Evolutionary conservation across 2,888 invertebrate species (phyloP).

Genomic region (Diaperis boleti): DNA sequence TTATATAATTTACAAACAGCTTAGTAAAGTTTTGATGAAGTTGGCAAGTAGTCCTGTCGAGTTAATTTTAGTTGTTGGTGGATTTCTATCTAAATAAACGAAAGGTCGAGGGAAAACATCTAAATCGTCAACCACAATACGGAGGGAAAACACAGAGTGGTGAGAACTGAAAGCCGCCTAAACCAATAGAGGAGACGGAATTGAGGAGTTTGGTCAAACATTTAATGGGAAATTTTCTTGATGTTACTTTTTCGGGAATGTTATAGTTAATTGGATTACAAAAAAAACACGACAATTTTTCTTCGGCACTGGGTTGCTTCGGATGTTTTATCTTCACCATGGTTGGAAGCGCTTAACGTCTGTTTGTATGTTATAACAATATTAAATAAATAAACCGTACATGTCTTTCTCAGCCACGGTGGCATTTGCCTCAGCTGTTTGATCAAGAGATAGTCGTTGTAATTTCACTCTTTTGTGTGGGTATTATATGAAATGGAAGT

Average conservation of each 20-base stretch:
- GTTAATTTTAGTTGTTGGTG: constrained; percentile 33
- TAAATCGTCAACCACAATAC: constrained; percentile 17
- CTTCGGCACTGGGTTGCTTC: no score
- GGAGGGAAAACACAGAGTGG: constrained; percentile 14
- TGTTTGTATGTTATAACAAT: not conserved
- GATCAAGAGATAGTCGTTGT: not conserved
- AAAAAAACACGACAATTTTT: no score
- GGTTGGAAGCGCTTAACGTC: no score
- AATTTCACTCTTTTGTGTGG: not conserved
- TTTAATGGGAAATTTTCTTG: constrained; percentile 31
- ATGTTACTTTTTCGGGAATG: not conserved
- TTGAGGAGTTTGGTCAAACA: constrained; percentile 31
- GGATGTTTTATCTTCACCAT: no score
- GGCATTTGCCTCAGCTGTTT: not conserved
- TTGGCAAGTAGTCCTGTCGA: constrained; percentile 15
- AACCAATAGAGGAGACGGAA: constrained; percentile 29
- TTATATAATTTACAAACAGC: constrained; percentile 35
- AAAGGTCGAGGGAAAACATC: constrained; percentile 29
- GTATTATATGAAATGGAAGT: not conserved
- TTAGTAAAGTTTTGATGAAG: constrained; percentile 32
- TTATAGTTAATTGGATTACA: no score
- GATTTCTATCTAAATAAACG: constrained; percentile 21
- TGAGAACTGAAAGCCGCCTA: constrained; percentile 25
- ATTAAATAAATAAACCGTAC: not conserved
- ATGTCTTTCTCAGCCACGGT: not conserved